phyloP scores from a whole-genome alignment of 2,113 vertebrate species.

The Mola mola region DNA sequence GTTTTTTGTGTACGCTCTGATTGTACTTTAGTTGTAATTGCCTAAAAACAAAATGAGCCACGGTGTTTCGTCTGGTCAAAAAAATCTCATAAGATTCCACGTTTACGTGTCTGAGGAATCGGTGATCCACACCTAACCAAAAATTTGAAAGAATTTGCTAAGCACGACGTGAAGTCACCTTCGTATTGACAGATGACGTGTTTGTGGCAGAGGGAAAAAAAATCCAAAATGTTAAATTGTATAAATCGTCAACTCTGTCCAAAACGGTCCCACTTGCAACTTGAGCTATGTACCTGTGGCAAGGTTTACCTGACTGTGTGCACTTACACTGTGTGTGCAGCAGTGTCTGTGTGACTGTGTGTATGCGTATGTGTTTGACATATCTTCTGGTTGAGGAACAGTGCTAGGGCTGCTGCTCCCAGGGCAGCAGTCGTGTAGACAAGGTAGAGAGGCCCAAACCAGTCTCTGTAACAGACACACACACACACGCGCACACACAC shows the following conservation, averaged over 20 bases:
- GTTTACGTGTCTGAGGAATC: no score
- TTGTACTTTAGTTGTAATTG: no score
- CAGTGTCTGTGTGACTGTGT: conserved; percentile 2
- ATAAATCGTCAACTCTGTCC: conserved; percentile 18
- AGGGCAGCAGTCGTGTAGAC: conserved; percentile 64
- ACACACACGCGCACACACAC: conserved; percentile 16
- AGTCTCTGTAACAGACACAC: conserved; percentile 27
- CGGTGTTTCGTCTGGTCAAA: no score
- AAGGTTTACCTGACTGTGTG: conserved; percentile 24
- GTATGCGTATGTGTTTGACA: conserved; percentile 42
- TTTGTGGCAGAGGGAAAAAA: not conserved
- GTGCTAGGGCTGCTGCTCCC: conserved; percentile 75
- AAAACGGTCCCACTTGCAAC: conserved; percentile 11
- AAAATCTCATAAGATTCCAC: no score
- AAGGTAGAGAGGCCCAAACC: conserved; percentile 45
- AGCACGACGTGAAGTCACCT: not conserved
- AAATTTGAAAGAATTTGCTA: no score
- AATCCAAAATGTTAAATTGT: not conserved
- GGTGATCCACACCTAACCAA: no score
- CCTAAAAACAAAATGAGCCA: no score
- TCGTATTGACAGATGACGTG: not conserved
- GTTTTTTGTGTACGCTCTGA: no score
- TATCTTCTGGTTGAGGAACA: conserved; percentile 59
- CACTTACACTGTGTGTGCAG: conserved; percentile 7
- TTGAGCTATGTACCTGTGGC: conserved; percentile 3